Evolutionary conservation across 2,888 invertebrate genomes (phyloP).

Genomic region (Sphaerophoria taeniata): DNA sequence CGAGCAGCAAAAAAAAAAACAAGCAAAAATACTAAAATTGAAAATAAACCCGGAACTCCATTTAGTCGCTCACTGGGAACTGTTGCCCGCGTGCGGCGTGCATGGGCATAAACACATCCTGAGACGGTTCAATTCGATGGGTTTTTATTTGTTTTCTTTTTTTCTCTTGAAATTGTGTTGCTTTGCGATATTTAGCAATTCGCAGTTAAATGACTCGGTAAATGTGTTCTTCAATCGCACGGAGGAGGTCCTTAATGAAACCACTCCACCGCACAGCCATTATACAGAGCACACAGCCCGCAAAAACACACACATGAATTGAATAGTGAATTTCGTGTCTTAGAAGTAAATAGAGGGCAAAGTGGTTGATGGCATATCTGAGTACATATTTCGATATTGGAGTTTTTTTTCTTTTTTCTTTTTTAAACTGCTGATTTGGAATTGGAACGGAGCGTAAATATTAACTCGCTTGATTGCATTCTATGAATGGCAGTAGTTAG

Average conservation of each 20-base stretch:
- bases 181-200: constrained; percentile 67
- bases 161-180: constrained; percentile 33
- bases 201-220: constrained; percentile 68
- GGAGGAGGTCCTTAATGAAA: constrained; percentile 60
- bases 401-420: constrained; percentile 3
- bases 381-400: constrained; percentile 9
- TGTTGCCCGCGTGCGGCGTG: constrained; percentile 7
- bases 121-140: constrained; percentile 19
- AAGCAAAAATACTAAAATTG: constrained; percentile 33
- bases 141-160: constrained; percentile 40
- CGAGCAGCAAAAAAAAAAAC: constrained; percentile 3
- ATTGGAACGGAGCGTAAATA: constrained; percentile 41
- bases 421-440: not conserved
- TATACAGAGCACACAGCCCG: too few relatives aligned
- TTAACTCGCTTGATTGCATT: constrained; percentile 67
- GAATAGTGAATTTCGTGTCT: constrained; percentile 26
- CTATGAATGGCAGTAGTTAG: constrained; percentile 36
- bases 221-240: constrained; percentile 50
- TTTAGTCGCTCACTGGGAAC: constrained; percentile 17
- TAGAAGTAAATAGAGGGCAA: not conserved
- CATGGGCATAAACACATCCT: constrained; percentile 5
- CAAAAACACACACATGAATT: constrained; percentile 38
- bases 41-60: constrained; percentile 45
- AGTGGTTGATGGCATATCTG: constrained; percentile 2
- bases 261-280: not conserved